phyloP scores from a whole-genome alignment of 2,888 invertebrate genomes.

The Chorisops tibialis region DNA sequence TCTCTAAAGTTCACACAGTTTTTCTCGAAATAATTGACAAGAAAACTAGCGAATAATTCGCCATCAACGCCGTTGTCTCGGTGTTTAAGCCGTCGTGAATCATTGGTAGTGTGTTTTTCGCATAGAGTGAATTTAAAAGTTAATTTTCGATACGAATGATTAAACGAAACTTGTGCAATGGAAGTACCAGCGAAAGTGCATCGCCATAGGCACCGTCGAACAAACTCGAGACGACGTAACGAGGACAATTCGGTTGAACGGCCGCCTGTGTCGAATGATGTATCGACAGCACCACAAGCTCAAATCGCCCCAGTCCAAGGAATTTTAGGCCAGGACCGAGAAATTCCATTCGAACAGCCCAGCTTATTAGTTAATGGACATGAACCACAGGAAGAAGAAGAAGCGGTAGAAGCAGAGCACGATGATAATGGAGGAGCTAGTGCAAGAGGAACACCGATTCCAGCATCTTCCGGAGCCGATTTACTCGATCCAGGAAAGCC shows the following conservation, averaged over 20 bases:
- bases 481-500: constrained; percentile 2
- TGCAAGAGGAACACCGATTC: background rate
- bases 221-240: constrained; percentile 45
- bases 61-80: background rate
- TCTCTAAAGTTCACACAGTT: background rate
- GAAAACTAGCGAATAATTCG: background rate
- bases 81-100: background rate
- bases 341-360: constrained; percentile 26
- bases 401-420: constrained; percentile 1
- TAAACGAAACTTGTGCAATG: constrained; percentile 38
- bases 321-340: background rate
- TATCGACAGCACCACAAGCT: constrained; percentile 27
- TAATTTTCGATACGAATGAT: constrained; percentile 8
- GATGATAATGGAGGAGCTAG: background rate
- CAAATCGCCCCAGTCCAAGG: constrained; percentile 3
- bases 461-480: background rate
- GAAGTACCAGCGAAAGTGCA: constrained; percentile 51
- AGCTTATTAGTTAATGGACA: constrained; percentile 31
- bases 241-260: constrained; percentile 40
- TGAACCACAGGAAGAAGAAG: constrained; percentile 23
- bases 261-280: background rate
- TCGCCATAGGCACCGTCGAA: constrained; percentile 49
- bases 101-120: background rate
- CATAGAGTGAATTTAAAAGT: constrained; percentile 3
- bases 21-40: background rate